These are phyloP conservation scores for Hormaphis cornu DNA, from an alignment of 1,140 invertebrate species.

Conservation along the genomic window DNA sequence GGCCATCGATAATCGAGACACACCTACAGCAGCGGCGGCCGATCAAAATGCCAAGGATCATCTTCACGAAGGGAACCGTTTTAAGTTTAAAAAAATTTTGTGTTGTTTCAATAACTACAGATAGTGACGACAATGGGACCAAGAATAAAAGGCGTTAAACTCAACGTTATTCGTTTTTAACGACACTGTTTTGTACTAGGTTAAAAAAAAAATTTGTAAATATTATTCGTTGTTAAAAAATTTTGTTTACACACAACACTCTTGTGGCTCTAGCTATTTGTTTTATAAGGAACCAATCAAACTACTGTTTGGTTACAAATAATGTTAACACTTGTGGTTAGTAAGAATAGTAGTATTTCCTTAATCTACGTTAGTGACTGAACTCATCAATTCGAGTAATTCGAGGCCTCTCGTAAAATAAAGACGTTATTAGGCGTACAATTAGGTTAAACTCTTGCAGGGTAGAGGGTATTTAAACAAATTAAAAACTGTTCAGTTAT, in stretches of 20 bases:
- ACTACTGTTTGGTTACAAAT: too few relatives aligned
- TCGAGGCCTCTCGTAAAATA: neutral
- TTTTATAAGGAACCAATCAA: too few relatives aligned
- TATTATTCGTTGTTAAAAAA: too few relatives aligned
- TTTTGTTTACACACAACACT: too few relatives aligned
- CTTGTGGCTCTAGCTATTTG: too few relatives aligned
- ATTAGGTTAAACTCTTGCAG: conserved; percentile 10
- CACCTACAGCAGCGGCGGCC: conserved; percentile 14
- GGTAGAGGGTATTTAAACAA: conserved; percentile 19
- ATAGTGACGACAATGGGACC: conserved; percentile 18
- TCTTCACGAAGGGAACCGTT: neutral
- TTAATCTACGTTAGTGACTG: too few relatives aligned
- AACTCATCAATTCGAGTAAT: neutral
- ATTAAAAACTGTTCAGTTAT: conserved; percentile 2
- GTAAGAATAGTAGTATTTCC: too few relatives aligned
- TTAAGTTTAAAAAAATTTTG: conserved; percentile 17
- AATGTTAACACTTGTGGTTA: too few relatives aligned
- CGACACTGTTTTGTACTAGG: neutral
- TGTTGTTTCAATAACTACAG: conserved; percentile 23
- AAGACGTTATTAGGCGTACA: neutral
- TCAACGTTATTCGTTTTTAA: neutral
- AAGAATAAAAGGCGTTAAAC: neutral
- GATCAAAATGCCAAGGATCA: conserved; percentile 9
- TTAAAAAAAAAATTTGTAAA: too few relatives aligned
- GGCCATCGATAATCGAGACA: conserved; percentile 25